Evolutionary conservation across 2,797 vertebrate species (phyloP).

Genomic region (Clarias fuscus): DNA sequence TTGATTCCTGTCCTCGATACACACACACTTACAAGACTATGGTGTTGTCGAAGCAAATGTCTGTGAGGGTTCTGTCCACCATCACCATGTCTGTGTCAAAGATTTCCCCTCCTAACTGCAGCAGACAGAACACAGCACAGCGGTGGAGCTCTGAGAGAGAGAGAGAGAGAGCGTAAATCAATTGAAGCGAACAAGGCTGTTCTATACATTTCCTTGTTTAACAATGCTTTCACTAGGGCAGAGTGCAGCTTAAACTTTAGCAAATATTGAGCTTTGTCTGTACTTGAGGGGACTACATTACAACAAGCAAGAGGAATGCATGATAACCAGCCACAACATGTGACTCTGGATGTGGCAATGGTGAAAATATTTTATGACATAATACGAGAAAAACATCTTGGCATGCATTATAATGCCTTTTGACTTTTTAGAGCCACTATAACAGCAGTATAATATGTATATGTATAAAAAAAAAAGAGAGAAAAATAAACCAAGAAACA

Average conservation of each 20-base stretch:
- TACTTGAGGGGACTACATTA: neutral
- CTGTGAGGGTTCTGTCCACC: conserved; percentile 90
- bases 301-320: neutral
- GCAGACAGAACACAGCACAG: conserved; percentile 91
- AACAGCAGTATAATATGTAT: neutral
- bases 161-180: conserved; percentile 12
- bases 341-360: neutral
- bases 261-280: neutral
- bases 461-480: neutral
- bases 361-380: neutral
- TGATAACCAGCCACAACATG: neutral
- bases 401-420: neutral
- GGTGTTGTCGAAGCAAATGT: conserved; percentile 91
- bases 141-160: conserved; percentile 82
- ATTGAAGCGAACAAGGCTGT: neutral
- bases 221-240: neutral
- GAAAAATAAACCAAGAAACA: neutral
- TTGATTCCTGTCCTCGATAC: neutral
- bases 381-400: neutral
- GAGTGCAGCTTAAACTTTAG: neutral
- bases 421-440: neutral
- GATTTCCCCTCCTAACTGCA: conserved; percentile 89
- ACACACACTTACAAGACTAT: conserved; percentile 84
- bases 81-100: conserved; percentile 93
- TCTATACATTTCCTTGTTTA: neutral